Evolutionary conservation across 1,140 invertebrate species (phyloP).

Genomic region (Bombus waltoni): DNA sequence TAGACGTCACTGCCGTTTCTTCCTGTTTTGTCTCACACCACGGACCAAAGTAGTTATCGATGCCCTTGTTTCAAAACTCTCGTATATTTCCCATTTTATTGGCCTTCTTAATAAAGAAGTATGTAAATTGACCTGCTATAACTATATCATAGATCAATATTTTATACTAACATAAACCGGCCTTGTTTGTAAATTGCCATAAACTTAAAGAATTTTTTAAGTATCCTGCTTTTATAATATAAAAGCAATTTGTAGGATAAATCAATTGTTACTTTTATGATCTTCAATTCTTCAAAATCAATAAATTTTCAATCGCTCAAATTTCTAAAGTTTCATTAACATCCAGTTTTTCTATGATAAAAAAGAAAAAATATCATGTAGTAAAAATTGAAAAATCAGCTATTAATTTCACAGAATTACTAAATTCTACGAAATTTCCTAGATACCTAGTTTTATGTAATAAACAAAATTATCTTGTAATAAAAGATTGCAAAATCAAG

Average conservation of each 20-base stretch:
- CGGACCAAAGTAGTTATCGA: not conserved
- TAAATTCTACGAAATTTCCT: too few species aligned
- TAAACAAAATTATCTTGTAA: not conserved
- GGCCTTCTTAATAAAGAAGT: not conserved
- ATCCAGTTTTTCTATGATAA: not conserved
- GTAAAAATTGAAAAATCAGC: not conserved
- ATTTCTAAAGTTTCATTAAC: not conserved
- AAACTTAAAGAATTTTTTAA: not conserved
- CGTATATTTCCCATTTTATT: not conserved
- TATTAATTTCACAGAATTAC: not conserved
- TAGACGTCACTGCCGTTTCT: not conserved
- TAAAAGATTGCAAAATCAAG: not conserved
- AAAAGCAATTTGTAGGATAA: not conserved
- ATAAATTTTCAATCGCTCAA: not conserved
- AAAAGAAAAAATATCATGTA: not conserved
- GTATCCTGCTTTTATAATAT: not conserved
- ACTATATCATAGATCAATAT: not conserved
- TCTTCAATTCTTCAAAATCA: not conserved
- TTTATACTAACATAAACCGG: not conserved
- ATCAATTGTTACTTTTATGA: not conserved
- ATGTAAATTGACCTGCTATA: not conserved
- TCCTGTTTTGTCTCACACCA: too few species aligned
- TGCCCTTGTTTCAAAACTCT: not conserved
- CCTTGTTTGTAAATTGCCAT: not conserved
- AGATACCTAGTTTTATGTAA: too few species aligned